phyloP scores from a whole-genome alignment of 2,797 vertebrate species.

The Neosilurus hyrtlii region DNA sequence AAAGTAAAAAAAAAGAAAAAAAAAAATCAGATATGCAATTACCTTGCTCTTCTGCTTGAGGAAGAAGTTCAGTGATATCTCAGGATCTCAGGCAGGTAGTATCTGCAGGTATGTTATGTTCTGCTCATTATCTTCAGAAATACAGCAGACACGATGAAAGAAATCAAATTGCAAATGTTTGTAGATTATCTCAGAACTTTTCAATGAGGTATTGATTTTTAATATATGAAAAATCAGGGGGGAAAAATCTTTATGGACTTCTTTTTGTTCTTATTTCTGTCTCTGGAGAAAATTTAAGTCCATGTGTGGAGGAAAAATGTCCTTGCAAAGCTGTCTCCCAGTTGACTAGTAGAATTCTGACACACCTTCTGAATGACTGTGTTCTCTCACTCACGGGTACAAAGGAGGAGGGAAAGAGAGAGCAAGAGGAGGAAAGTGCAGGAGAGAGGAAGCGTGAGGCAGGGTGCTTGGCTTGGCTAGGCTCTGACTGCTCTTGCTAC shows the following conservation, averaged over 20 bases:
- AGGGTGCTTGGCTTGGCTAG: slow-evolving; percentile 58
- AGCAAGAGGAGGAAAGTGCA: slow-evolving; percentile 56
- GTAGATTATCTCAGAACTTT: slow-evolving; percentile 58
- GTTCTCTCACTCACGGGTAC: slow-evolving; percentile 72
- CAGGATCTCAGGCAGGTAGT: slow-evolving; percentile 58
- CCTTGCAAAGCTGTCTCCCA: slow-evolving; percentile 68
- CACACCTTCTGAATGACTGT: slow-evolving; percentile 76
- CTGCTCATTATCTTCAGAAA: slow-evolving; percentile 70
- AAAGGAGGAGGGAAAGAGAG: slow-evolving; percentile 76
- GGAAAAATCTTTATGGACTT: slow-evolving; percentile 55
- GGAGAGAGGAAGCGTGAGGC: slow-evolving; percentile 64
- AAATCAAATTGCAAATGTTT: slow-evolving; percentile 39
- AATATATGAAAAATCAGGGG: slow-evolving; percentile 51
- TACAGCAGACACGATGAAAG: slow-evolving; percentile 55
- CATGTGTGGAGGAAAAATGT: slow-evolving; percentile 62
- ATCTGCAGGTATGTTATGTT: slow-evolving; percentile 71
- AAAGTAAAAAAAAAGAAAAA: slow-evolving; percentile 51
- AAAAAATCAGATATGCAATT: slow-evolving; percentile 51
- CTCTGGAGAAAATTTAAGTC: slow-evolving; percentile 68
- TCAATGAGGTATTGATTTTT: slow-evolving; percentile 62
- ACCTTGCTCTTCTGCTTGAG: slow-evolving; percentile 58
- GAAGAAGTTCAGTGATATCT: slow-evolving; percentile 40
- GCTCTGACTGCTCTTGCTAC: slow-evolving; percentile 66
- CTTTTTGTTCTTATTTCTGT: slow-evolving; percentile 55
- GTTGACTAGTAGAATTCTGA: slow-evolving; percentile 74